A percentile compares a stretch with the other conserved stretches of the same genome.
phyloP scores from a whole-genome alignment of 2,797 vertebrate genomes.

The Propithecus perrieri region DNA sequence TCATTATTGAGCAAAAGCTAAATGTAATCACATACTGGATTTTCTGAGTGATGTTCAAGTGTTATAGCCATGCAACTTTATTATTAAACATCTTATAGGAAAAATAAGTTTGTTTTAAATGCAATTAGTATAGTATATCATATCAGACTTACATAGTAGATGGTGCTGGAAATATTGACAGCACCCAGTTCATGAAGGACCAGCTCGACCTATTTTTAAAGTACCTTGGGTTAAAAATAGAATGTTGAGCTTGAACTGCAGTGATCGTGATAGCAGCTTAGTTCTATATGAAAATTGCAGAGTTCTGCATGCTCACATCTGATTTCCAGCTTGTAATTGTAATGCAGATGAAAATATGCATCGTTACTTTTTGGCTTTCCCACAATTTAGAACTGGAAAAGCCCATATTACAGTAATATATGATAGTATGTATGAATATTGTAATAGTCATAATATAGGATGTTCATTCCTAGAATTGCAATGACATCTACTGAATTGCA shows the following conservation, averaged over 20 bases:
- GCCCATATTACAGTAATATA: conserved; percentile 60
- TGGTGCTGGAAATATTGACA: neutral
- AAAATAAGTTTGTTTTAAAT: neutral
- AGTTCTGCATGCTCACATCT: conserved; percentile 30
- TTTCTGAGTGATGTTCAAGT: neutral
- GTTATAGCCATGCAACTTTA: neutral
- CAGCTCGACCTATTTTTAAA: neutral
- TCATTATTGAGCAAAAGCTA: neutral
- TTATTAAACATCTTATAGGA: neutral
- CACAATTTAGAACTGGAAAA: conserved; percentile 66
- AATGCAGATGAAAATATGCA: conserved; percentile 57
- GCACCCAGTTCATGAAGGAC: neutral
- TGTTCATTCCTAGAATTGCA: conserved; percentile 77
- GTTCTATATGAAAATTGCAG: neutral
- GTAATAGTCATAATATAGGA: conserved; percentile 78
- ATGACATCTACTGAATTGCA: conserved; percentile 75
- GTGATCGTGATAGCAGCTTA: neutral
- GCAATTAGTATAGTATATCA: neutral
- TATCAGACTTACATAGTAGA: neutral
- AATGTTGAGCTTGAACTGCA: neutral
- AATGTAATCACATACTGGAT: neutral
- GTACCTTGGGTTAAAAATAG: neutral
- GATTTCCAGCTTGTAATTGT: conserved; percentile 44
- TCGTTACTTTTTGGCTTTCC: conserved; percentile 68
- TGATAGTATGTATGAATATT: conserved; percentile 72